A percentile compares a stretch with the other conserved stretches of the same genome.
phyloP scores from a whole-genome alignment of 2,113 vertebrate genomes.

The Odontesthes bonariensis region DNA sequence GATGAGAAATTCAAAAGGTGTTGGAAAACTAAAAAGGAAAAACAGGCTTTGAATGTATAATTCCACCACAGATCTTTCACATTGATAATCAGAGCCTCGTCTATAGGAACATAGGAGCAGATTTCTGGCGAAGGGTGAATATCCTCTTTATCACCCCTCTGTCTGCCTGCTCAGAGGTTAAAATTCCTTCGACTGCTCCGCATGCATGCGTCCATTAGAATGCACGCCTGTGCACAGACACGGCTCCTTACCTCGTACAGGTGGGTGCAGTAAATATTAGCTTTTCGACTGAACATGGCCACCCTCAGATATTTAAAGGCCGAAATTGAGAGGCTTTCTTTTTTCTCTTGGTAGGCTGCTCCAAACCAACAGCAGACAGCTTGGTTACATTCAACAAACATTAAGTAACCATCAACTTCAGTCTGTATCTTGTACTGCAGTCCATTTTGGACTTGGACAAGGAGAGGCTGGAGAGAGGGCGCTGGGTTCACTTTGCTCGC shows the following conservation, averaged over 20 bases:
- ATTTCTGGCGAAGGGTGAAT: conserved; percentile 58
- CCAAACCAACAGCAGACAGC: conserved; percentile 73
- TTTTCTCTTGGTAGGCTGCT: conserved; percentile 66
- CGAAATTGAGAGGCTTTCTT: conserved; percentile 75
- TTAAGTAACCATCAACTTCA: conserved; percentile 75
- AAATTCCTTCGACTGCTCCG: conserved; percentile 49
- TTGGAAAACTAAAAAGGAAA: background rate
- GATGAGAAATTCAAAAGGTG: background rate
- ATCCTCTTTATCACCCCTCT: conserved; percentile 66
- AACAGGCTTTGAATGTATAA: background rate
- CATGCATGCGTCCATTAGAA: conserved; percentile 45
- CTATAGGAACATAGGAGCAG: conserved; percentile 39
- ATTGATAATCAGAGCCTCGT: conserved; percentile 33
- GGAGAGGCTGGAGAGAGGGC: conserved; percentile 51
- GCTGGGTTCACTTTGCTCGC: conserved; percentile 65
- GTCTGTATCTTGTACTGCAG: conserved; percentile 61
- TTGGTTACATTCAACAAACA: conserved; percentile 77
- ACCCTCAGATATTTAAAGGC: conserved; percentile 78
- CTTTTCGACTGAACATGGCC: conserved; percentile 80
- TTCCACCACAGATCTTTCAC: background rate
- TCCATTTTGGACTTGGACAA: conserved; percentile 47
- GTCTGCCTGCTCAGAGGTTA: conserved; percentile 46
- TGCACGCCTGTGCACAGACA: conserved; percentile 54
- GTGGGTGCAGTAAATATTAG: conserved; percentile 82
- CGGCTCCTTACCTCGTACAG: conserved; percentile 61